Base-by-base conservation (phyloP, 1,140 invertebrate species). In the Euborellia annulipes region DNA sequence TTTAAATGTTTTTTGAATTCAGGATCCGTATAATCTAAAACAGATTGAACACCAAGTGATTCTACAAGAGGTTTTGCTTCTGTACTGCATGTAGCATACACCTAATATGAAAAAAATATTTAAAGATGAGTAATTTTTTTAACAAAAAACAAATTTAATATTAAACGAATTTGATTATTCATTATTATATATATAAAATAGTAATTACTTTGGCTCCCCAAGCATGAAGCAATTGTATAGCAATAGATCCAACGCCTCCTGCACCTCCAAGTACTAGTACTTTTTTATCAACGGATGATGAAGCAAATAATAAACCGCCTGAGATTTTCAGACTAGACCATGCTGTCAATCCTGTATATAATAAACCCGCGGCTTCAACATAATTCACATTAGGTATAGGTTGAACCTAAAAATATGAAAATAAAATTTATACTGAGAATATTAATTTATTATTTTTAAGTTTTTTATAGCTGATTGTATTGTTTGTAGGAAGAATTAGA, bases 211-310 rank as follows among this genome's bases (percentile, higher is more conserved):
- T 55, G 49, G 71, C 70, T 30, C 76, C 75, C 75, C 85, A 87
- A 2, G 77, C 69, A 60, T 83, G 82, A 19, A 90, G 65, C 36
- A 92, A 64, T 65, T 93, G 89, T 51, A 91, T 71, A 21, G 86
- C 81, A 51, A 82, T 60, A 4, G 78, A 79, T 21, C 93, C 92
- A 3, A 95, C 85, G 17, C 90, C 89, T 11, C 92, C 92, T 41
- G 90, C 79, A 9, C 84, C 89, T 36, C 90, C 91, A 39, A 93
- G 63, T 11, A 97, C 73, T 14, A 96, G 64, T n/a, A 89, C 72
- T 52, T 73, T 75, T 52, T 63, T 66, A 21, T 50, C 62, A 56
- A 56, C 51, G n/a, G n/a, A n/a, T 50, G 61, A 48, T 32, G 56
- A 63, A 53, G 63, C 63, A 32, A 67, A 64, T 48, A 59, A 62